Percentiles rank a stretch among this genome's conserved stretches.
Evolutionary conservation across 2,113 vertebrate species (phyloP).

Genomic region (Trogon melanurus): DNA sequence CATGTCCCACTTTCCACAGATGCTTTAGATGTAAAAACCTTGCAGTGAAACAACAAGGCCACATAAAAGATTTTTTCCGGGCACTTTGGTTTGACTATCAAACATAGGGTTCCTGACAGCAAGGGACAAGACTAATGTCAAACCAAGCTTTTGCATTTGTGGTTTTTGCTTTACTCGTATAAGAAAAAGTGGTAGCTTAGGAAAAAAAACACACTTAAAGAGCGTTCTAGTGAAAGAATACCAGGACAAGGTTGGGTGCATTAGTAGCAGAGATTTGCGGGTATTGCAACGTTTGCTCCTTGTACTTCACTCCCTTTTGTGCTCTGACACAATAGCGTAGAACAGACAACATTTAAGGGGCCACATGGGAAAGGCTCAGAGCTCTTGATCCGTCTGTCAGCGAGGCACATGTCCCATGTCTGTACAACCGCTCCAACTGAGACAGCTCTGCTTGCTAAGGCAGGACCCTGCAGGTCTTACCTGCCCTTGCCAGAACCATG

Average conservation of each 20-base stretch:
- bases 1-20: not conserved
- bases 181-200: not conserved
- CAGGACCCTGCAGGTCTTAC: not conserved
- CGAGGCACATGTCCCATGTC: rapidly evolving
- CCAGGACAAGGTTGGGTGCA: not conserved
- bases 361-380: not conserved
- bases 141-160: not conserved
- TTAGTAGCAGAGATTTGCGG: conserved; percentile 49
- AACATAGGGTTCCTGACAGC: not conserved
- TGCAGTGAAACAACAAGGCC: not conserved
- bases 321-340: rapidly evolving
- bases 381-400: not conserved
- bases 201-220: not conserved
- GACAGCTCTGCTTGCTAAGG: not conserved
- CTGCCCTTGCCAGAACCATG: not conserved
- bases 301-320: not conserved
- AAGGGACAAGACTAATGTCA: rapidly evolving
- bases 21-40: not conserved
- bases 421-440: not conserved
- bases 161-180: not conserved
- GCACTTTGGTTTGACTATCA: not conserved
- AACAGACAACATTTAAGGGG: not conserved
- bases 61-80: not conserved
- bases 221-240: not conserved
- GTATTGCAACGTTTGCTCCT: not conserved